Conservation (phyloP, 2,797 vertebrate genomes). For the Phaenicophaeus curvirostris region DNA sequence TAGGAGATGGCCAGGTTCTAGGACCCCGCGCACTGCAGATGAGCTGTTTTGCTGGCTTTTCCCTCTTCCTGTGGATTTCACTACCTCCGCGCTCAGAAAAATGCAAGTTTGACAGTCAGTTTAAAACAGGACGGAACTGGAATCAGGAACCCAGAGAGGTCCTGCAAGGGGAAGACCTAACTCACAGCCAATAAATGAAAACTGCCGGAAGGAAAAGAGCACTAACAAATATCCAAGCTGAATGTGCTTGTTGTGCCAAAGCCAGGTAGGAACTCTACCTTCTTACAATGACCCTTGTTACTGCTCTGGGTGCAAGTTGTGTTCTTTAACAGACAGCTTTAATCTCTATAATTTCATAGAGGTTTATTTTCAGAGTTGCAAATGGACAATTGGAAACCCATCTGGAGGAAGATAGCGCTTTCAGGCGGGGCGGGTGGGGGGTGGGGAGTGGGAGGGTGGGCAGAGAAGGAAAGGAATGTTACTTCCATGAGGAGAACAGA, state of each 20-base stretch:
- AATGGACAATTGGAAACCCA: neutral
- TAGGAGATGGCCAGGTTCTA: neutral
- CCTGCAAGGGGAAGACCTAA: slow-evolving; percentile 50
- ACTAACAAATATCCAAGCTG: slow-evolving; percentile 1
- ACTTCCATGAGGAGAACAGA: neutral
- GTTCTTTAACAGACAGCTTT: neutral
- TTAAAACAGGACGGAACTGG: slow-evolving; percentile 10
- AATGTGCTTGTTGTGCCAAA: neutral
- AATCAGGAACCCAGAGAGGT: slow-evolving; percentile 33
- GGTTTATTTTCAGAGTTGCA: neutral
- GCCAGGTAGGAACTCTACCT: slow-evolving; percentile 2
- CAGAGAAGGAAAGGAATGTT: neutral
- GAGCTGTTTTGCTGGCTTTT: neutral
- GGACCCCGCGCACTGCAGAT: rapidly evolving
- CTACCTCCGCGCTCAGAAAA: slow-evolving; percentile 29
- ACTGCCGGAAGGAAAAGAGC: neutral
- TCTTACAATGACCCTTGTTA: neutral
- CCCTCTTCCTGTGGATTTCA: slow-evolving; percentile 21
- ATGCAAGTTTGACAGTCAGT: slow-evolving; percentile 58
- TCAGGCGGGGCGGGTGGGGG: too few species aligned
- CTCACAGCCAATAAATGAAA: slow-evolving; percentile 20
- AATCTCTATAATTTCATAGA: neutral
- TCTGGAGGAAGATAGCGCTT: neutral
- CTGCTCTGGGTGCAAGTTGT: neutral
- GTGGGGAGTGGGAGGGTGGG: rapidly evolving